These are phyloP conservation scores for Cebidichthys violaceus DNA, from an alignment of 2,113 vertebrate species.

Conservation along the genomic window DNA sequence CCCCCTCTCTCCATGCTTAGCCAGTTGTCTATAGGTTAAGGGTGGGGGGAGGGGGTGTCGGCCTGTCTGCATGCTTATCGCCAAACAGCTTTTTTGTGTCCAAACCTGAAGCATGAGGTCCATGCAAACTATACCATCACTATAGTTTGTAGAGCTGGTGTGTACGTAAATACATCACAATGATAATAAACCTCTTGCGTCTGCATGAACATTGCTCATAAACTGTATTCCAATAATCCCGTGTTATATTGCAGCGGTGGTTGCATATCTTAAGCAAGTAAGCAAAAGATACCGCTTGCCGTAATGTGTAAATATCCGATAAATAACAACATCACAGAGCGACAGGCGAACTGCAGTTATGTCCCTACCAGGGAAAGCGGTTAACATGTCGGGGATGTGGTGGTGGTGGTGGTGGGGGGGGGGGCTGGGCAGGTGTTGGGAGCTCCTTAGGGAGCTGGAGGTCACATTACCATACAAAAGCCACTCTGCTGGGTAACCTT, in stretches of 20 bases:
- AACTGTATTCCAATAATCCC: not conserved
- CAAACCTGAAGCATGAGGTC: constrained; percentile 24
- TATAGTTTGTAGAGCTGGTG: not conserved
- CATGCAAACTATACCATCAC: not conserved
- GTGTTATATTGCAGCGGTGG: constrained; percentile 12
- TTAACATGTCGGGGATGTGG: constrained; percentile 72
- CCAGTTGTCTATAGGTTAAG: constrained; percentile 69
- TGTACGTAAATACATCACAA: not conserved
- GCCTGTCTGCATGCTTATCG: constrained; percentile 53
- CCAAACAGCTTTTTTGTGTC: constrained; percentile 24
- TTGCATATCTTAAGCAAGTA: not conserved
- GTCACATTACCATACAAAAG: constrained; percentile 85
- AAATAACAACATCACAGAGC: constrained; percentile 46
- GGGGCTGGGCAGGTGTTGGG: constrained; percentile 72
- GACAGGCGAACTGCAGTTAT: constrained; percentile 36
- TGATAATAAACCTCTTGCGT: not conserved
- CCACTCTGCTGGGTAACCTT: constrained; percentile 82
- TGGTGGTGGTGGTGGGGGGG: constrained; percentile 35
- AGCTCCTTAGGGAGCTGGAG: constrained; percentile 78
- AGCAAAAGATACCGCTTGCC: not conserved
- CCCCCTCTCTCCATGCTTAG: constrained; percentile 70
- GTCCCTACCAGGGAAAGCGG: constrained; percentile 61
- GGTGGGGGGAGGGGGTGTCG: constrained; percentile 18
- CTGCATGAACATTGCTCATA: not conserved
- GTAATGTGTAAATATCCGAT: constrained; percentile 14